phyloP scores from a whole-genome alignment of 2,888 invertebrate species.

The Ennomos erosarius region DNA sequence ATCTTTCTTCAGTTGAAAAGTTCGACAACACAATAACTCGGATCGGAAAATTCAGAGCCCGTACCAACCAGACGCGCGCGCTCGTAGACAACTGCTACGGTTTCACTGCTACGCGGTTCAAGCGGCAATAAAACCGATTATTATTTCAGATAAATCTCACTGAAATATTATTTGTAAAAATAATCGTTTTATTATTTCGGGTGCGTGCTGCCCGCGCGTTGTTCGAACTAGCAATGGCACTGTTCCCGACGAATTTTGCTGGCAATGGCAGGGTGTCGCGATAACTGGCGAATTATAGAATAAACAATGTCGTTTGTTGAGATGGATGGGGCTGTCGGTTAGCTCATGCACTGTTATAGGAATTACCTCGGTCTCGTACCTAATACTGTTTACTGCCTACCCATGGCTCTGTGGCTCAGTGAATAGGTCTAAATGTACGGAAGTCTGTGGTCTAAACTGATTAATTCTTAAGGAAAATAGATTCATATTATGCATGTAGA shows the following conservation, averaged over 20 bases:
- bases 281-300: conserved; percentile 63
- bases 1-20: conserved; percentile 48
- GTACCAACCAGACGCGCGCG: conserved; percentile 30
- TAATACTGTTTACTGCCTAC: conserved; percentile 2
- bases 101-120: conserved; percentile 58
- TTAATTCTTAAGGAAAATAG: conserved; percentile 14
- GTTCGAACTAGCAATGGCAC: conserved; percentile 63
- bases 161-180: conserved; percentile 45
- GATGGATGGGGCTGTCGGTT: conserved; percentile 48
- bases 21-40: conserved; percentile 39
- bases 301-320: conserved; percentile 57
- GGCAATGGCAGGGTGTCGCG: conserved; percentile 55
- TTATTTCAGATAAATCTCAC: conserved; percentile 55
- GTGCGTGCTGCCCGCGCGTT: conserved; percentile 67
- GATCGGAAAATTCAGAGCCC: conserved; percentile 22
- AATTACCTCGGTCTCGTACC: conserved; percentile 13
- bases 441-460: background rate
- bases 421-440: background rate
- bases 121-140: conserved; percentile 55
- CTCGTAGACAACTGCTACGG: conserved; percentile 68
- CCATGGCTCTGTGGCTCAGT: background rate
- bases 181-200: conserved; percentile 41
- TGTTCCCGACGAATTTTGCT: conserved; percentile 55
- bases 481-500: background rate
- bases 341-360: conserved; percentile 41